Percentiles rank a stretch among this genome's conserved stretches.
phyloP scores from a whole-genome alignment of 2,888 invertebrate genomes.

The Balanococcus diminutus region DNA sequence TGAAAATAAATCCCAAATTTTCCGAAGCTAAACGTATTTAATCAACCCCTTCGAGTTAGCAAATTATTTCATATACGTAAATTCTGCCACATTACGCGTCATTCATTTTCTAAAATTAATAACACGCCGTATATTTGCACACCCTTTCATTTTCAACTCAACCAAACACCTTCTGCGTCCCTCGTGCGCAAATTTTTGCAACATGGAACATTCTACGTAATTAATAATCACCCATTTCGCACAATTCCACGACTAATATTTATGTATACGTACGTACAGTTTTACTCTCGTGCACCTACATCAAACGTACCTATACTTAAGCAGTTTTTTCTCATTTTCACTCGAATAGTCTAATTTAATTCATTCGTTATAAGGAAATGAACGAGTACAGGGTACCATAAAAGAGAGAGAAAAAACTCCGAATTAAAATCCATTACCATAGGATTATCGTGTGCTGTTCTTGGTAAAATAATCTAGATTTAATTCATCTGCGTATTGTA shows the following conservation, averaged over 20 bases:
- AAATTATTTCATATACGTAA: no score
- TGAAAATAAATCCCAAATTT: no score
- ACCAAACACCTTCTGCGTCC: background rate
- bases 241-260: background rate
- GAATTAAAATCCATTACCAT: background rate
- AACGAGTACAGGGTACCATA: no score
- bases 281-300: no score
- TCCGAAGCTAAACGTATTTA: no score
- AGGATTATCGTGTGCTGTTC: background rate
- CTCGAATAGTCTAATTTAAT: background rate
- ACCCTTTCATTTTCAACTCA: background rate
- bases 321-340: background rate
- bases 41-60: no score
- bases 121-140: no score
- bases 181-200: background rate
- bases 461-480: background rate
- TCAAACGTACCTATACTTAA: no score
- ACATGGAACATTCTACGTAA: background rate
- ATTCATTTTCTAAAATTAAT: no score
- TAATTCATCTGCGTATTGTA: background rate
- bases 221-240: background rate
- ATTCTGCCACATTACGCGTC: no score
- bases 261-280: background rate
- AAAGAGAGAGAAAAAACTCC: background rate
- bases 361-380: background rate